These are phyloP conservation scores for Odontamblyopus lacepedii DNA, from an alignment of 2,797 vertebrate species.

Conservation along the genomic window DNA sequence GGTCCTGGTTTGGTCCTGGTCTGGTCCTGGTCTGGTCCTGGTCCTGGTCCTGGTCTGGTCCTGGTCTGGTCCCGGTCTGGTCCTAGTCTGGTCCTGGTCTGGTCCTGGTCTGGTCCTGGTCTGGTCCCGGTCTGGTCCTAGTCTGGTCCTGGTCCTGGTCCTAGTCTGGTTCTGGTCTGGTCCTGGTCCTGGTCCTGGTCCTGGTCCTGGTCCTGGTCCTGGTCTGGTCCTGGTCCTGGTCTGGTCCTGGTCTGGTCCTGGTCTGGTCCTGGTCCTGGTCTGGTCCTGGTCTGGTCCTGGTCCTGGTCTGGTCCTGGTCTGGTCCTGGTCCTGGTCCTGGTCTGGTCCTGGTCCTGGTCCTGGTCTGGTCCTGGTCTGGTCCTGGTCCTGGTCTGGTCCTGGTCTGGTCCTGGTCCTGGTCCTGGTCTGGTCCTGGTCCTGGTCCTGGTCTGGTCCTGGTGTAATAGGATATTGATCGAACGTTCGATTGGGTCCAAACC, in stretches of 20 bases:
- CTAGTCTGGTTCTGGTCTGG: not conserved
- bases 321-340: not conserved
- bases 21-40: too few species aligned
- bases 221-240: too few species aligned
- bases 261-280: not conserved
- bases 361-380: not conserved
- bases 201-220: too few species aligned
- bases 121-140: not conserved
- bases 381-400: not conserved
- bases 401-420: not conserved
- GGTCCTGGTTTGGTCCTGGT: too few species aligned
- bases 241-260: too few species aligned
- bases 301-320: not conserved
- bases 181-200: too few species aligned
- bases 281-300: not conserved
- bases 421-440: not conserved
- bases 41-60: too few species aligned
- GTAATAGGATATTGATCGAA: slow-evolving; percentile 13
- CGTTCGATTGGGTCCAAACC: not conserved
- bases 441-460: not conserved
- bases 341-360: not conserved
- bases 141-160: not conserved
- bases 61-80: too few species aligned
- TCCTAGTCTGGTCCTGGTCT: not conserved
- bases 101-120: not conserved